phyloP scores from a whole-genome alignment of 1,140 invertebrate genomes.

The Elymnias hypermnestra region DNA sequence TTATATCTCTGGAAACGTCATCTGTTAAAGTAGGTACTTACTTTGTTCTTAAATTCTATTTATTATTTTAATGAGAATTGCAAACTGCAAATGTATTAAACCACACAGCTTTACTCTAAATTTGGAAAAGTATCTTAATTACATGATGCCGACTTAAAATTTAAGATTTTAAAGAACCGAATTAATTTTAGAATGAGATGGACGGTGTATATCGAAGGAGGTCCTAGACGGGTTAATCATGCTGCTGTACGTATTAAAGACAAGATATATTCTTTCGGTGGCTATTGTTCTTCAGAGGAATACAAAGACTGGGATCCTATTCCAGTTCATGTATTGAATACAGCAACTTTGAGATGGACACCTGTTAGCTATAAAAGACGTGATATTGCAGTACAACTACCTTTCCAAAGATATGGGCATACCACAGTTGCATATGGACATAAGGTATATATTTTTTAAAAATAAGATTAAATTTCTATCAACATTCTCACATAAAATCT shows the following conservation, averaged over 20 bases:
- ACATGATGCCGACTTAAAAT: no score
- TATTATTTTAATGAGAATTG: no score
- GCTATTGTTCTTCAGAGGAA: slow-evolving; percentile 84
- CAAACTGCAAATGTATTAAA: no score
- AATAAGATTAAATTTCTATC: no score
- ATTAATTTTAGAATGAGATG: slow-evolving; percentile 71
- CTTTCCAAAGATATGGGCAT: slow-evolving; percentile 86
- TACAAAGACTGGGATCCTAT: slow-evolving; percentile 88
- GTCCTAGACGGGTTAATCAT: slow-evolving; percentile 90
- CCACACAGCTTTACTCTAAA: no score
- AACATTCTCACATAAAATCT: no score
- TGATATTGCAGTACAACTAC: slow-evolving; percentile 26
- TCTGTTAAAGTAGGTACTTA: no score
- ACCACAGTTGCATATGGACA: slow-evolving; percentile 87
- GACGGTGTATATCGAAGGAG: slow-evolving; percentile 89
- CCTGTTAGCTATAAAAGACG: slow-evolving; percentile 46
- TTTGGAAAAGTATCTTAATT: no score
- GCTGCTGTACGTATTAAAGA: slow-evolving; percentile 89
- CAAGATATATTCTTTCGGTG: slow-evolving; percentile 93
- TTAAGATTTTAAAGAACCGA: neutral
- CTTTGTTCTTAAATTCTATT: no score
- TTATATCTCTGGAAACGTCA: no score
- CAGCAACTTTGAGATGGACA: slow-evolving; percentile 80
- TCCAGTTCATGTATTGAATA: slow-evolving; percentile 92
- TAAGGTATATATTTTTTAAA: slow-evolving; percentile 71